These are phyloP conservation scores for Omphaloscelis lunosa DNA, from an alignment of 2,888 invertebrate genomes.

Conservation along the genomic window DNA sequence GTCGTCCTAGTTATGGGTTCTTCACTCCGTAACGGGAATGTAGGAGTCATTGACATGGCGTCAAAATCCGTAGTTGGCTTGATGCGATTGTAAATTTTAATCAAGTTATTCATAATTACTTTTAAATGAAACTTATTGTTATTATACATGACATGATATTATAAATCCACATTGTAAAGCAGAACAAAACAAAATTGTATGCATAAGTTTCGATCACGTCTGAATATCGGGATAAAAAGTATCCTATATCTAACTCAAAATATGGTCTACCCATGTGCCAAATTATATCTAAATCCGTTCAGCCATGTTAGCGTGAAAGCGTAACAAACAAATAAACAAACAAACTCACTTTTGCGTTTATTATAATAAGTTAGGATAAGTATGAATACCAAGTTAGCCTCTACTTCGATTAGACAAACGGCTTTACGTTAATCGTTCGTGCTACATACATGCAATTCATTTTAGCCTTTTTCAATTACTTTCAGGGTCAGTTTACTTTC, in stretches of 20 bases:
- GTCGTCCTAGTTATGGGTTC: conserved; percentile 8
- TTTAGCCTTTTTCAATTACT: conserved; percentile 17
- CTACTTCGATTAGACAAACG: neutral
- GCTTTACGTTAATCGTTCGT: neutral
- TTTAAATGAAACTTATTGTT: neutral
- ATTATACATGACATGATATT: neutral
- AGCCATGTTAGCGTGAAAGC: too few species aligned
- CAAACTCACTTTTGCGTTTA: too few species aligned
- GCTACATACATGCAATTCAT: conserved; percentile 1
- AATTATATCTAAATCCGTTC: too few species aligned
- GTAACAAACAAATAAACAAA: too few species aligned
- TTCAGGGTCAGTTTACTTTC: conserved; percentile 41
- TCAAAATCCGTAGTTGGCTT: neutral
- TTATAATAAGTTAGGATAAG: too few species aligned
- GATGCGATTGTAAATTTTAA: neutral
- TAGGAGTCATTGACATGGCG: neutral
- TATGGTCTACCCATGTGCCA: too few species aligned
- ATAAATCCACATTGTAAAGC: neutral
- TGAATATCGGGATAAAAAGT: too few species aligned
- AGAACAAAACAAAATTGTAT: neutral
- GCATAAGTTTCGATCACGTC: too few species aligned
- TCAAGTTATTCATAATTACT: neutral
- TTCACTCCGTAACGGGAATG: conserved; percentile 17
- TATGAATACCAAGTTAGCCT: neutral
- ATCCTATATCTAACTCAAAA: too few species aligned